These are phyloP conservation scores for Pristionchus exspectatus DNA, from an alignment of 2,888 invertebrate genomes.

Conservation along the genomic window DNA sequence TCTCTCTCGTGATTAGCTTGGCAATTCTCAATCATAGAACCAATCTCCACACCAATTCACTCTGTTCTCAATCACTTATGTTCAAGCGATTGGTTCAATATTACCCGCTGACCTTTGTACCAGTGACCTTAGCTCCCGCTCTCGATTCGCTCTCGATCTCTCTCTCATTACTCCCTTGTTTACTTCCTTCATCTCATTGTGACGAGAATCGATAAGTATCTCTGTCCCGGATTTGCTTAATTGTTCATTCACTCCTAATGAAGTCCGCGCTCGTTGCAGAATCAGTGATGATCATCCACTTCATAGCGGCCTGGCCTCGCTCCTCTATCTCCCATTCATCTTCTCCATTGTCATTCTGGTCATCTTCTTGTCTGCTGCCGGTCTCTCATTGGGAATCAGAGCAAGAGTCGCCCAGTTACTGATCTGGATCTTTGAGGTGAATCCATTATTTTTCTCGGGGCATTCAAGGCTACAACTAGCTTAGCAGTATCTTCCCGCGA, in stretches of 20 bases:
- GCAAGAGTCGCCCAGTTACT: constrained; percentile 90
- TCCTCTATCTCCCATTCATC: constrained; percentile 64
- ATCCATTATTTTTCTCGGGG: constrained; percentile 73
- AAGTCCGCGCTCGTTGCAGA: neutral
- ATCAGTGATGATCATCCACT: constrained; percentile 25
- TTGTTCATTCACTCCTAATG: constrained; percentile 2
- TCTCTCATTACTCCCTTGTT: neutral
- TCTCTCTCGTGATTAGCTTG: constrained; percentile 14
- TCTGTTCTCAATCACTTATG: neutral
- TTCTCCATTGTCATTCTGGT: constrained; percentile 85
- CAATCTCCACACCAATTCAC: neutral
- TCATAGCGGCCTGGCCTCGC: neutral
- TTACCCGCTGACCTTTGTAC: neutral
- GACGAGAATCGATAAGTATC: constrained; percentile 27
- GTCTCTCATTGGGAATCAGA: constrained; percentile 92
- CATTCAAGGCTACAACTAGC: too few relatives aligned
- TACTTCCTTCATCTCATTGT: constrained; percentile 19
- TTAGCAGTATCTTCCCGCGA: too few relatives aligned
- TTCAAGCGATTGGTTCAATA: neutral
- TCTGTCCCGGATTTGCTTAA: neutral
- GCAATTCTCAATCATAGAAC: neutral
- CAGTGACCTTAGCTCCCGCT: neutral
- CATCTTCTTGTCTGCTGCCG: constrained; percentile 88
- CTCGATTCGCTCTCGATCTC: too few relatives aligned
- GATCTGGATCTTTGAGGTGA: constrained; percentile 93